Base-by-base conservation (phyloP, 2,113 vertebrate genomes). In the Agapornis roseicollis region DNA sequence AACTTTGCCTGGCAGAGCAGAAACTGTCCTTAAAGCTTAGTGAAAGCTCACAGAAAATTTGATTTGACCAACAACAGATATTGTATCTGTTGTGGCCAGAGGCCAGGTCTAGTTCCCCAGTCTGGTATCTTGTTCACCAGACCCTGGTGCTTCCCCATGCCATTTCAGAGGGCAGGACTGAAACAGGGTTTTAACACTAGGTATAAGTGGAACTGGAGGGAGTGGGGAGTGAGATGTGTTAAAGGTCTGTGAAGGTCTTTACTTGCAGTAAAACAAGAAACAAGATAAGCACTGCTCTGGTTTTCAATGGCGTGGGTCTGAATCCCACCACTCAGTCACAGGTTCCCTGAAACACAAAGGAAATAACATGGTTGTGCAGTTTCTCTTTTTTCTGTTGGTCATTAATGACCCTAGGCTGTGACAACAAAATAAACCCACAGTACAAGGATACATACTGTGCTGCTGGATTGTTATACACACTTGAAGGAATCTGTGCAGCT, bases 21-120 rank as follows among this genome's bases (percentile, higher is more conserved):
- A 65, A 76, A 17, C 33, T 33, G 56, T 20, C 37, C 42, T n/a
- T 56, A 69, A 83, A n/a, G 7, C 66, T 79, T 29, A 41, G 17
- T 15, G 31, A 64, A 90, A 47, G 41, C 24, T 68, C 69, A 4
- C 8, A 10, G 63, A 77, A 65, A 24, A 73, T 60, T 60, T 41
- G 3, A n/a, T 28, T 55, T 85, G 35, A 49, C 13, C 17, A 65
- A 23, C 1, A 1, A 14, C 28, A 27, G 5, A 4, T 2, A 9
- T 20, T n/a, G n/a, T 31, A 47, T 29, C 41, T 72, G 56, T 2
- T 22, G 9, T 10, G 6, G 19, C 31, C 58, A 37, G 53, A 72
- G n/a, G 6, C 69, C 28, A n/a, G 15, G 31, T 64, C 56, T 35
- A 50, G 18, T 28, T 49, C 35, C 20, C 27, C 33, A 78, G 37